Percentiles rank a stretch among this genome's conserved stretches.
These are phyloP conservation scores for Malthinus flaveolus DNA, from an alignment of 2,888 invertebrate genomes.

Conservation along the genomic window DNA sequence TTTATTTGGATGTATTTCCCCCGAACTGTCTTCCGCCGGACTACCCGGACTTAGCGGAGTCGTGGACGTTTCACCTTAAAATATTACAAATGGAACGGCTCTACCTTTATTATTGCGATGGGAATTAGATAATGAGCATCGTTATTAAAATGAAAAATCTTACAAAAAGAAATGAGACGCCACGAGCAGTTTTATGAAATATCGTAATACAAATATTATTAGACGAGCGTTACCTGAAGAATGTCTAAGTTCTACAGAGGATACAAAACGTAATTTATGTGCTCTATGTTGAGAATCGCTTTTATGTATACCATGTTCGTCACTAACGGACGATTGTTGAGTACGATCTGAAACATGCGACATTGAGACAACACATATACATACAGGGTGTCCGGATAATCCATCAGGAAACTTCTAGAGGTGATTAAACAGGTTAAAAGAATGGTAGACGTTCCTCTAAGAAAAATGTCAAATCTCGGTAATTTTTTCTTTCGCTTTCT, in stretches of 20 bases:
- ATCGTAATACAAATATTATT: not conserved
- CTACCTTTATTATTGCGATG: too few species aligned
- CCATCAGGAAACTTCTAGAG: too few species aligned
- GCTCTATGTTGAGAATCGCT: slow-evolving; percentile 59
- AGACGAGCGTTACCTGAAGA: slow-evolving; percentile 64
- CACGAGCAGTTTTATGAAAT: too few species aligned
- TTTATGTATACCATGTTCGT: slow-evolving; percentile 56
- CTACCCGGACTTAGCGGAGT: slow-evolving; percentile 76
- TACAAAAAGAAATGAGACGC: too few species aligned
- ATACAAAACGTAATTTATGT: slow-evolving; percentile 79
- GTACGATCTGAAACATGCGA: slow-evolving; percentile 64
- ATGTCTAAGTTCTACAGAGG: slow-evolving; percentile 79
- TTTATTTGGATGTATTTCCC: slow-evolving; percentile 61
- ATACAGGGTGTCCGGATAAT: too few species aligned
- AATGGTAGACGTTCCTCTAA: too few species aligned
- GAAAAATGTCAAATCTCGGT: too few species aligned
- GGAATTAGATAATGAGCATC: too few species aligned
- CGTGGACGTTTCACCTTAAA: slow-evolving; percentile 72
- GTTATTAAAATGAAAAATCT: too few species aligned
- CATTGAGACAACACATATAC: slow-evolving; percentile 20
- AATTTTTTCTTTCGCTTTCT: too few species aligned
- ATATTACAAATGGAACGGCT: slow-evolving; percentile 7
- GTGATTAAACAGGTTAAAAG: too few species aligned
- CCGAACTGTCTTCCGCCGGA: slow-evolving; percentile 69
- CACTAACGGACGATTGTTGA: slow-evolving; percentile 61